These are phyloP conservation scores for Trichomalopsis sarcophagae DNA, from an alignment of 1,140 invertebrate species.

Conservation along the genomic window DNA sequence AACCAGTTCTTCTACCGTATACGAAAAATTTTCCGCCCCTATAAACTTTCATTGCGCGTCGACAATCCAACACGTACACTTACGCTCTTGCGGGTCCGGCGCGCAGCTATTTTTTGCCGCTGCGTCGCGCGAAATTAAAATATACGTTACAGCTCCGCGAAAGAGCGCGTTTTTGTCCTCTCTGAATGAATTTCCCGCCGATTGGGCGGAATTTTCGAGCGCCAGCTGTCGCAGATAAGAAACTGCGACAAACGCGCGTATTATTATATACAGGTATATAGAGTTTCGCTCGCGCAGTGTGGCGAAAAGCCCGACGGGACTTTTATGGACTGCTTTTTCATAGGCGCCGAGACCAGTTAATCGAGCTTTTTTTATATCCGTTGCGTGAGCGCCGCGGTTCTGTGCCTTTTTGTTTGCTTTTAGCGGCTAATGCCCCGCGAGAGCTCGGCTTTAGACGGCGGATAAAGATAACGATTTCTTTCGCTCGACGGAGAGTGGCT, in stretches of 20 bases:
- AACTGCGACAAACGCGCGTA: not conserved
- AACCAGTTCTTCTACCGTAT: no score
- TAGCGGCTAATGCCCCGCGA: not conserved
- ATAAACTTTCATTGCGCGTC: not conserved
- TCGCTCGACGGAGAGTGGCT: not conserved
- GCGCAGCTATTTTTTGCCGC: no score
- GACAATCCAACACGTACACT: not conserved
- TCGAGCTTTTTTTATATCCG: slow-evolving; percentile 11
- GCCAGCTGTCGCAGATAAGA: not conserved
- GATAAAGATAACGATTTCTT: slow-evolving; percentile 16
- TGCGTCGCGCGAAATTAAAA: not conserved
- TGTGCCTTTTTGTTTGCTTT: slow-evolving; percentile 8
- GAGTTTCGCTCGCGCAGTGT: no score
- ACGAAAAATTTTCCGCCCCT: not conserved
- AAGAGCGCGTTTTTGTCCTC: not conserved
- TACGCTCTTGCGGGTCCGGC: not conserved
- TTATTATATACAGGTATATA: not conserved
- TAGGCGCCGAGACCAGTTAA: not conserved
- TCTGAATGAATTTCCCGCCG: not conserved
- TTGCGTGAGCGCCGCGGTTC: not conserved
- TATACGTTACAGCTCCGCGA: not conserved
- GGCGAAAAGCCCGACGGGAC: slow-evolving; percentile 6
- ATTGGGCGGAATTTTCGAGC: not conserved
- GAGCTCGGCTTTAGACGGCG: not conserved
- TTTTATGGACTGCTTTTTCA: slow-evolving; percentile 8